A percentile compares a stretch with the other conserved stretches of the same genome.
Evolutionary conservation across 2,113 vertebrate genomes (phyloP).

Genomic region (Puma concolor): DNA sequence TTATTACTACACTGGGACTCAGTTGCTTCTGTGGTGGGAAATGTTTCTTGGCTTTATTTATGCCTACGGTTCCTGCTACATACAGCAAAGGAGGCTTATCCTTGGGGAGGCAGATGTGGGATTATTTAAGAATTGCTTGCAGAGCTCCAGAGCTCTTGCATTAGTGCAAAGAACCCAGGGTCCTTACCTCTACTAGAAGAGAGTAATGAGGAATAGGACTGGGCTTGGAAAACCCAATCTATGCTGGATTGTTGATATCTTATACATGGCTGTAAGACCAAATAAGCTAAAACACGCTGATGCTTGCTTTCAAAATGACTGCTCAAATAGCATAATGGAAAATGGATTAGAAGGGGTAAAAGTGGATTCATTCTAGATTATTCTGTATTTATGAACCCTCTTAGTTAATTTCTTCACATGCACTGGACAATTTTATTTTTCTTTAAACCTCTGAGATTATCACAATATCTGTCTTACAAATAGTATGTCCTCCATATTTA

Average conservation of each 20-base stretch:
- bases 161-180: neutral
- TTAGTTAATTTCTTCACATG: neutral
- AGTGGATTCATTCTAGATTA: neutral
- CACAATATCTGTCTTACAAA: neutral
- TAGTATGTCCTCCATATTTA: neutral
- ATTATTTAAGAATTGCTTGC: constrained; percentile 12
- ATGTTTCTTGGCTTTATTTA: neutral
- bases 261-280: neutral
- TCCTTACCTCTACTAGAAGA: neutral
- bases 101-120: neutral
- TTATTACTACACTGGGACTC: neutral
- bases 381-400: neutral
- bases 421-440: neutral
- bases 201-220: neutral
- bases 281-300: neutral
- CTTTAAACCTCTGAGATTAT: neutral
- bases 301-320: neutral
- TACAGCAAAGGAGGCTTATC: neutral
- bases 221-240: neutral
- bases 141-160: neutral
- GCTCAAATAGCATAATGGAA: neutral
- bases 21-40: neutral
- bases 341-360: neutral
- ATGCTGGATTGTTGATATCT: neutral
- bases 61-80: neutral